Evolutionary conservation across 2,797 vertebrate species (phyloP), one percentile per base, ranked within the genome.

Genomic region (Anguilla pacifica): DNA sequence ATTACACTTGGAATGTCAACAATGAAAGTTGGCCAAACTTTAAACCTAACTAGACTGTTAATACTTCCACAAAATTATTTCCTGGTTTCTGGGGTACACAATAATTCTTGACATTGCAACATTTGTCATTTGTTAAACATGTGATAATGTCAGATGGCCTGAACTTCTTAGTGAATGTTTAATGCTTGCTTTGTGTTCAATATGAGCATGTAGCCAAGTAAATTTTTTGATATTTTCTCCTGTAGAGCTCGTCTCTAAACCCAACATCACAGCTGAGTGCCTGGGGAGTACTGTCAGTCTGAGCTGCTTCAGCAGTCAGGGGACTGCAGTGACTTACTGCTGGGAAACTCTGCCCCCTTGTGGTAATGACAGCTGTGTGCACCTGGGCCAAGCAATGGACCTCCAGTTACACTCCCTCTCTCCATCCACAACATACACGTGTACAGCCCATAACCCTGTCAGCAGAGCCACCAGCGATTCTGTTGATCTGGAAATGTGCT

Each of bases 161-260:
- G 9, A 9, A 9, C 49, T 2, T 51, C 49, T 35, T 35, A 35
- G 35, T 51, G 49, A 51, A 51, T 51, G 9, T 51, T 51, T 51
- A 51, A 51, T 51, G 4, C 4, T 51, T 51, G 49, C 49, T 51
- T 51, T 51, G 49, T 51, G 49, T 51, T 9, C 49, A 51, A 51
- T 51, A 51, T 51, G 1, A 51, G 49, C 9, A 9, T 51, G 49
- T 51, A 51, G 9, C 9, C 4, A 5, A 51, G 49, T 51, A 9
- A 51, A 51, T 5, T 51, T 51, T 51, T 51, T 1, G 49, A 64
- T 67, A 9, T 11, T 31, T 87, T n/a, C 49, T n/a, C 25, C 64
- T 84, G n/a, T 57, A 87, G 86, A 87, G 46, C 82, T 82, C 28
- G 61, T 87, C 6, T 87, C 86, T 70, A 87, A 84, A 43, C 81